These are phyloP conservation scores for Bostrychus sinensis DNA, from an alignment of 2,113 vertebrate species.

Conservation along the genomic window DNA sequence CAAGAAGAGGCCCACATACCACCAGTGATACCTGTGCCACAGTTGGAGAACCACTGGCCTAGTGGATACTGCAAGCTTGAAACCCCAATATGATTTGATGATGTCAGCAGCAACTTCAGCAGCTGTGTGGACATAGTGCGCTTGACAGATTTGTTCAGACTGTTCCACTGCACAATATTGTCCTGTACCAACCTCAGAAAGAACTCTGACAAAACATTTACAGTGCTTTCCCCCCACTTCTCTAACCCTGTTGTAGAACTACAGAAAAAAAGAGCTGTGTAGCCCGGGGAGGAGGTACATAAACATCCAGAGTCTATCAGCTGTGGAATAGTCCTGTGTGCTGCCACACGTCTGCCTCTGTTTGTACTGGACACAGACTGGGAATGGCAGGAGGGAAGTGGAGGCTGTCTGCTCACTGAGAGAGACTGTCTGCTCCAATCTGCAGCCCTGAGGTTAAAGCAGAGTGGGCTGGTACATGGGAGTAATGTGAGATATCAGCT, in stretches of 20 bases:
- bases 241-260: neutral
- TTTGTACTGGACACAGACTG: conserved; percentile 29
- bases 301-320: conserved; percentile 26
- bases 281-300: neutral
- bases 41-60: too few relatives aligned
- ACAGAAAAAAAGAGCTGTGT: conserved; percentile 4
- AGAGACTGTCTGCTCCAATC: conserved; percentile 83
- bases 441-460: conserved; percentile 72
- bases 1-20: too few relatives aligned
- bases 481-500: conserved; percentile 86
- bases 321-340: conserved; percentile 15
- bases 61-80: too few relatives aligned
- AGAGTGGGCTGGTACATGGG: conserved; percentile 63
- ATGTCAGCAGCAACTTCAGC: too few relatives aligned
- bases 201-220: neutral
- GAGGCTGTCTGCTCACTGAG: conserved; percentile 67
- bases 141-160: too few relatives aligned
- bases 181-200: neutral
- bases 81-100: too few relatives aligned
- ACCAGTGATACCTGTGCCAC: too few relatives aligned
- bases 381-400: conserved; percentile 64
- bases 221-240: neutral
- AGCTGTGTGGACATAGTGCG: too few relatives aligned
- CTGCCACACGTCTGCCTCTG: conserved; percentile 50
- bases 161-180: too few relatives aligned